These are phyloP conservation scores for Oasisia sp. DNA, from an alignment of 2,888 invertebrate species.

Conservation along the genomic window DNA sequence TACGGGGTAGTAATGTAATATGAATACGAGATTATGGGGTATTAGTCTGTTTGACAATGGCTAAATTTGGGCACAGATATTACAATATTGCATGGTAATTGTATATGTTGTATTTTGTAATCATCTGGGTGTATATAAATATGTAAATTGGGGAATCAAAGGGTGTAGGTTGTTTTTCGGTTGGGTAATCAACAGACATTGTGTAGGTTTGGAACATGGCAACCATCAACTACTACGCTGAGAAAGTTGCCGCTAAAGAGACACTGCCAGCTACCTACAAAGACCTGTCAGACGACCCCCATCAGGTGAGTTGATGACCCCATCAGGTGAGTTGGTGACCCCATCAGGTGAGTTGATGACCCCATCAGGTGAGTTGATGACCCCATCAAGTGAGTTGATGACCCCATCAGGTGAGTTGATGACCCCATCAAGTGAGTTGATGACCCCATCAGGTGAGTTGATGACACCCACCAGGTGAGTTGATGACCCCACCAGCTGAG, in stretches of 20 bases:
- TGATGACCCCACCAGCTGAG: conserved; percentile 26
- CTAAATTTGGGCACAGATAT: not conserved
- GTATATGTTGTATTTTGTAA: not conserved
- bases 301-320: conserved; percentile 43
- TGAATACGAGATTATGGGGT: not conserved
- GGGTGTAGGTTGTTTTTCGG: not conserved
- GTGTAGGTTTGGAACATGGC: conserved; percentile 54
- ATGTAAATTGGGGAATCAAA: not conserved
- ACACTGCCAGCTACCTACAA: conserved; percentile 53
- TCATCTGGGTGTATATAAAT: not conserved
- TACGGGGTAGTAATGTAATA: not conserved
- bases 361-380: not conserved
- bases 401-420: not conserved
- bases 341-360: no score
- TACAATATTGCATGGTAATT: not conserved
- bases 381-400: not conserved
- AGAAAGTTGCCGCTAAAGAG: conserved; percentile 51
- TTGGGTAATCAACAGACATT: not conserved
- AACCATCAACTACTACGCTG: conserved; percentile 54
- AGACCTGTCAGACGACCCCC: conserved; percentile 55
- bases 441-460: not conserved
- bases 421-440: not conserved
- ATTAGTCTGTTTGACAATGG: not conserved
- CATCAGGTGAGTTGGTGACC: no score
- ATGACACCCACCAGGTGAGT: not conserved